A percentile compares a stretch with the other conserved stretches of the same genome.
Conservation (phyloP, 2,888 invertebrate species). For the Melieria omissa region DNA sequence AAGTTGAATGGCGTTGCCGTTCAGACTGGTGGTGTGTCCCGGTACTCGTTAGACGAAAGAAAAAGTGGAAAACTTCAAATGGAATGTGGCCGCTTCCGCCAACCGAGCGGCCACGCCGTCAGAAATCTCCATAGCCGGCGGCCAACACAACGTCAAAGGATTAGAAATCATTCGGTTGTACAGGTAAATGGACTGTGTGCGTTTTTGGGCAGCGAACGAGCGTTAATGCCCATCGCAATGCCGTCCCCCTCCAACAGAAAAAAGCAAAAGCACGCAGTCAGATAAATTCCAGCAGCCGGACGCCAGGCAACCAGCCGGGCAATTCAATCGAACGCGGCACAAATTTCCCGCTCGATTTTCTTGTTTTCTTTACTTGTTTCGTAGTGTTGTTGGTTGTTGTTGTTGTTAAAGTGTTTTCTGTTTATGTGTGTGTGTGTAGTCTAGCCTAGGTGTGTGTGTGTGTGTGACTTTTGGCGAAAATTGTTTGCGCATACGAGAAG, state of each 20-base stretch:
- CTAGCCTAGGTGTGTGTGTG: too few relatives aligned
- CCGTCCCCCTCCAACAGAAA: neutral
- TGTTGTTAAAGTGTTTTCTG: too few relatives aligned
- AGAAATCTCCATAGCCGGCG: neutral
- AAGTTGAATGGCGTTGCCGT: too few relatives aligned
- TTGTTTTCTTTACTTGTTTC: neutral
- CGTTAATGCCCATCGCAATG: constrained; percentile 11
- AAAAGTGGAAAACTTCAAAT: constrained; percentile 4
- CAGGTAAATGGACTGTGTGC: constrained; percentile 65
- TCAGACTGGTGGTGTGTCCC: neutral
- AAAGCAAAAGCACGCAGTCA: neutral
- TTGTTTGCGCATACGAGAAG: constrained; percentile 32
- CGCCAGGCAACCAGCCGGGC: neutral
- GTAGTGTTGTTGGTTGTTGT: too few relatives aligned
- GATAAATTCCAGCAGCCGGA: constrained; percentile 4
- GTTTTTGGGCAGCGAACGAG: constrained; percentile 37
- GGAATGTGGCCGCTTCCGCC: neutral
- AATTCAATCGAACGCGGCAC: neutral
- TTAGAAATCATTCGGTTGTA: constrained; percentile 64
- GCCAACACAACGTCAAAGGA: constrained; percentile 44
- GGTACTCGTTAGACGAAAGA: neutral
- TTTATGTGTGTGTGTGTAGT: too few relatives aligned
- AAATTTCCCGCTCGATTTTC: constrained; percentile 37
- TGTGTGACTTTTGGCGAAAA: constrained; percentile 26
- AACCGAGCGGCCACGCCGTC: neutral